Evolutionary conservation across 1,140 invertebrate genomes (phyloP).

Genomic region (Lepidurus apus): DNA sequence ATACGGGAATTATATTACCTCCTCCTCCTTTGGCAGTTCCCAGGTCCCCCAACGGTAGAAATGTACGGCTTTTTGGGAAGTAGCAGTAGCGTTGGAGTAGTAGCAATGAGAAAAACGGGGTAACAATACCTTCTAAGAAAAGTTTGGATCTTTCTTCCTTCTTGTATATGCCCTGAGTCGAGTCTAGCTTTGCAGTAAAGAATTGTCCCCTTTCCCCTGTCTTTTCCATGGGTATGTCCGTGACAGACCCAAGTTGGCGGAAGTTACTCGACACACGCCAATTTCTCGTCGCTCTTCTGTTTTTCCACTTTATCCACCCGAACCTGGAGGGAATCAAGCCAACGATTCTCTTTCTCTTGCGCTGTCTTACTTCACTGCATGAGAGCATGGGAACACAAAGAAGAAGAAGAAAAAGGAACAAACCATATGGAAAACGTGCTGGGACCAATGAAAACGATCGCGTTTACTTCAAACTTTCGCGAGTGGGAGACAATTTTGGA

Average conservation of each 20-base stretch:
- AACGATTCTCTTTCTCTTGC: neutral
- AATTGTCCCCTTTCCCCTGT: conserved; percentile 2
- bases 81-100: too few species aligned
- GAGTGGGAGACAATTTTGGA: too few species aligned
- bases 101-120: neutral
- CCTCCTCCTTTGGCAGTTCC: neutral
- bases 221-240: conserved; percentile 1
- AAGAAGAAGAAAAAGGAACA: too few species aligned
- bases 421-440: too few species aligned
- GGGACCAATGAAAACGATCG: too few species aligned
- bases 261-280: conserved; percentile 21
- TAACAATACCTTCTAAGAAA: neutral
- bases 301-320: neutral
- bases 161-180: neutral
- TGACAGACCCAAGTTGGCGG: conserved; percentile 16
- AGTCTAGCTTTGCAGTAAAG: neutral
- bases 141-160: neutral
- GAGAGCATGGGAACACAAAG: neutral
- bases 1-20: neutral
- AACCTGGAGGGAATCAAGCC: neutral
- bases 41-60: neutral
- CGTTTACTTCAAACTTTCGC: too few species aligned
- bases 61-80: neutral
- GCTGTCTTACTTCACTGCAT: too few species aligned
- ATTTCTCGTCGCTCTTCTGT: conserved; percentile 10